Evolutionary conservation across 2,113 vertebrate species (phyloP), one percentile per base, ranked within the genome.

Genomic region (Solenodon paradoxus): DNA sequence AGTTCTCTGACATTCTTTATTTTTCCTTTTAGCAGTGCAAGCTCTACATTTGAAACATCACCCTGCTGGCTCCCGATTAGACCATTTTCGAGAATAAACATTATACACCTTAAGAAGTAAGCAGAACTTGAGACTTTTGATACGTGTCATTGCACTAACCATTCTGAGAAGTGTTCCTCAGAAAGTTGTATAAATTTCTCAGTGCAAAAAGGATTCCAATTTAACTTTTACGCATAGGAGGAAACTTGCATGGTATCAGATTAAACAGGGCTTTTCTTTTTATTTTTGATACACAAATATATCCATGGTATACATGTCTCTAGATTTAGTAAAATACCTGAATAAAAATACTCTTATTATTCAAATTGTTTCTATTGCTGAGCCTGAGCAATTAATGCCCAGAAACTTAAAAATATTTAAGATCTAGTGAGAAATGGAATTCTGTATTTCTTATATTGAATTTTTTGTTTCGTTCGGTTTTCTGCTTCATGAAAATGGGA

Each of bases 101-200:
- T 57, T 10, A 8, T 51, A 63, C n/a, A 42, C 35, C 86, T 12
- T 77, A 53, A 88, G 88, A 96, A 92, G 97, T 98, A 82, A 96
- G 81, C 83, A 94, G 95, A 88, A 35, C 40, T n/a, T 68, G 59
- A 85, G 63, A 19, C 51, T 91, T 51, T 86, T 45, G 55, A 16
- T 53, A n/a, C 32, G 72, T 81, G 30, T 53, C 28, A 20, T 3
- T 26, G 40, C 1, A 7, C 10, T 26, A 6, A 16, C 13, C 3
- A 0, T 68, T 8, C 26, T 8, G 82, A 51, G 90, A 28, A 40
- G 42, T 42, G 79, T 92, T 53, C 49, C 38, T 88, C 28, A 64
- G 69, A 69, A 84, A 38, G 22, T 35, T 38, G 16, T 49, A 28
- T 69, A 22, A 38, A 57, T 35, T 78, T 71, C 5, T 24, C 64